These are phyloP conservation scores for Pipra filicauda DNA, from an alignment of 2,113 vertebrate species.

Conservation along the genomic window DNA sequence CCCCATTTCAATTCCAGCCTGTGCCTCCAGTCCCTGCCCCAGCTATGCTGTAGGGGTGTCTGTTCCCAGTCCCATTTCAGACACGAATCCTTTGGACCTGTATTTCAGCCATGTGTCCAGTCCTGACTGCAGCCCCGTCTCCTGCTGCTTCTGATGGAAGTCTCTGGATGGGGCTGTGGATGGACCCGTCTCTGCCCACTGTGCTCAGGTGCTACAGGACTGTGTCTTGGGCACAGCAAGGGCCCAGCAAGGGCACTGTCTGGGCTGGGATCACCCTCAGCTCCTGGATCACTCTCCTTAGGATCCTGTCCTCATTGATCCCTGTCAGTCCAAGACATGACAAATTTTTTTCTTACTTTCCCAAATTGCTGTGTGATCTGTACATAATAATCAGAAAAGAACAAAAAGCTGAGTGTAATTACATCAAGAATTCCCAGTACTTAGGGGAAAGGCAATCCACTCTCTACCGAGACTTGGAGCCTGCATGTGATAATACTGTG, in stretches of 20 bases:
- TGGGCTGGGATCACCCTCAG: background rate
- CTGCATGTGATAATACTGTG: background rate
- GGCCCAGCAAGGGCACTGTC: background rate
- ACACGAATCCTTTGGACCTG: fast-evolving
- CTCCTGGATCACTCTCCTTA: background rate
- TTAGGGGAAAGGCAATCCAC: background rate
- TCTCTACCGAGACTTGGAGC: background rate
- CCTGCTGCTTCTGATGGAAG: background rate
- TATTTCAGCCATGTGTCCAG: background rate
- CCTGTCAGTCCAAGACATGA: background rate
- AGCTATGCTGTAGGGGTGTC: fast-evolving
- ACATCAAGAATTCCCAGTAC: background rate
- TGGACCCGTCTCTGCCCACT: fast-evolving
- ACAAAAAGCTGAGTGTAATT: background rate
- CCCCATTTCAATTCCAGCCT: background rate
- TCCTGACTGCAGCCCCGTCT: background rate
- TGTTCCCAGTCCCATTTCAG: fast-evolving
- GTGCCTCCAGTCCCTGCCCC: fast-evolving
- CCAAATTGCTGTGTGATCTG: background rate
- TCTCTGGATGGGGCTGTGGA: background rate
- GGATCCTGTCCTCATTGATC: background rate
- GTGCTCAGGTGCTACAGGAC: background rate
- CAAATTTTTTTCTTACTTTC: background rate
- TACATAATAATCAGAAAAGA: background rate
- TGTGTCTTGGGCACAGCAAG: background rate